Percentiles rank a stretch among this genome's conserved stretches.
Evolutionary conservation across 2,888 invertebrate genomes (phyloP).

Genomic region (Ectemnius cavifrons): DNA sequence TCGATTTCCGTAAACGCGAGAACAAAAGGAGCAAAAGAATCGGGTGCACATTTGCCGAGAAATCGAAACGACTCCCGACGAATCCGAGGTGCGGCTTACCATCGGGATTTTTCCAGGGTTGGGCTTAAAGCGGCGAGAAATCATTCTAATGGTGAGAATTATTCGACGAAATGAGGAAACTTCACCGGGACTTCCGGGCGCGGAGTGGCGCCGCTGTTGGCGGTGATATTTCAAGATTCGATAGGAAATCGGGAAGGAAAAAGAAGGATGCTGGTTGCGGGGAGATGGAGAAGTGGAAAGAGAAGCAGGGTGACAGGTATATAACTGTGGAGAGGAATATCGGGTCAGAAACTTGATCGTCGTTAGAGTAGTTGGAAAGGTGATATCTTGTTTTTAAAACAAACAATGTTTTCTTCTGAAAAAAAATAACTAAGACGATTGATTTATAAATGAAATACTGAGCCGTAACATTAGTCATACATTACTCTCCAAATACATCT

Average conservation of each 20-base stretch:
- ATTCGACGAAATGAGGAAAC: constrained; percentile 25
- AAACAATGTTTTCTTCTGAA: too few species aligned
- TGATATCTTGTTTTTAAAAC: constrained; percentile 22
- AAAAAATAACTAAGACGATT: too few species aligned
- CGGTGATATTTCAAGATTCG: constrained; percentile 49
- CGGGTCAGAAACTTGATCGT: constrained; percentile 34
- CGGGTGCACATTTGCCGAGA: too few species aligned
- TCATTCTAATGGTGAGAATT: constrained; percentile 11
- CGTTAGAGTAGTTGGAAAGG: constrained; percentile 29
- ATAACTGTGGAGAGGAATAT: constrained; percentile 30
- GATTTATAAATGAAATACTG: too few species aligned
- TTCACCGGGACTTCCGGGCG: neutral
- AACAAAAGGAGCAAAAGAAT: too few species aligned
- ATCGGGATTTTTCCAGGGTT: too few species aligned
- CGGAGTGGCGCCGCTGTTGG: constrained; percentile 5
- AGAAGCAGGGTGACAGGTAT: constrained; percentile 28
- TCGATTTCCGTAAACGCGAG: too few species aligned
- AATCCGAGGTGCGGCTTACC: too few species aligned
- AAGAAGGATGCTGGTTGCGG: too few species aligned
- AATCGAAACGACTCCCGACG: too few species aligned
- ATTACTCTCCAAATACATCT: too few species aligned
- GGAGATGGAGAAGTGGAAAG: constrained; percentile 2
- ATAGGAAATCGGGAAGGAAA: constrained; percentile 9
- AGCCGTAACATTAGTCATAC: too few species aligned
- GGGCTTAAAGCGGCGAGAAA: neutral